Percentiles rank a stretch among this genome's conserved stretches.
Evolutionary conservation across 2,888 invertebrate species (phyloP).

Genomic region (Hirtodrosophila duncani): DNA sequence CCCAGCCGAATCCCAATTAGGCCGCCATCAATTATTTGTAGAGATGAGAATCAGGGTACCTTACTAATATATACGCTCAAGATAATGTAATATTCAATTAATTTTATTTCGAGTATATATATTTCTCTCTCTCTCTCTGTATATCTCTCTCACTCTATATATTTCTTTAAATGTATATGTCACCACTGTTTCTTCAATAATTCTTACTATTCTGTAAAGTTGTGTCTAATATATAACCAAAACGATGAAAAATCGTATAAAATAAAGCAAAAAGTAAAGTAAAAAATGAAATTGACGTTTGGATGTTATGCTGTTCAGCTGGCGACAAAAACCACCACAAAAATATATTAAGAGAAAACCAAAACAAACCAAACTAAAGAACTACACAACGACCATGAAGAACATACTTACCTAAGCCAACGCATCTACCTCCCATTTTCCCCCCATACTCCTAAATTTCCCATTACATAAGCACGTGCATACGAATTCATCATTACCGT

Average conservation of each 20-base stretch:
- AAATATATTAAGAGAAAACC: slow-evolving; percentile 9
- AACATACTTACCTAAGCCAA: no score
- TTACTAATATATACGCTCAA: no score
- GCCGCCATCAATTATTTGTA: no score
- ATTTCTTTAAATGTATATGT: slow-evolving; percentile 10
- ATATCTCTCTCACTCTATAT: background rate
- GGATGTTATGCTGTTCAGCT: slow-evolving; percentile 78
- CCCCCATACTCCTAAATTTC: no score
- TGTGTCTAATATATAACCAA: slow-evolving; percentile 27
- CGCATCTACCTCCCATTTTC: no score
- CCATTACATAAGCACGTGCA: no score
- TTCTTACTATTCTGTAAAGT: slow-evolving; percentile 10
- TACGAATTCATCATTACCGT: no score
- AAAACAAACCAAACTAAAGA: slow-evolving; percentile 13
- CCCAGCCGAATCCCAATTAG: no score
- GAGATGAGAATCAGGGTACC: no score
- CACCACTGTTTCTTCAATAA: slow-evolving; percentile 7
- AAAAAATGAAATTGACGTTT: slow-evolving; percentile 75
- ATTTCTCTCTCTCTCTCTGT: slow-evolving; percentile 1
- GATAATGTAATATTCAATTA: no score
- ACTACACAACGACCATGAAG: slow-evolving; percentile 16
- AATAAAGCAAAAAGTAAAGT: slow-evolving; percentile 34
- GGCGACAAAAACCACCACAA: slow-evolving; percentile 28
- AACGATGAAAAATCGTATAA: slow-evolving; percentile 32
- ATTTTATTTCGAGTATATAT: no score